Base-by-base conservation (phyloP, 2,797 vertebrate species). In the Platalea minor region DNA sequence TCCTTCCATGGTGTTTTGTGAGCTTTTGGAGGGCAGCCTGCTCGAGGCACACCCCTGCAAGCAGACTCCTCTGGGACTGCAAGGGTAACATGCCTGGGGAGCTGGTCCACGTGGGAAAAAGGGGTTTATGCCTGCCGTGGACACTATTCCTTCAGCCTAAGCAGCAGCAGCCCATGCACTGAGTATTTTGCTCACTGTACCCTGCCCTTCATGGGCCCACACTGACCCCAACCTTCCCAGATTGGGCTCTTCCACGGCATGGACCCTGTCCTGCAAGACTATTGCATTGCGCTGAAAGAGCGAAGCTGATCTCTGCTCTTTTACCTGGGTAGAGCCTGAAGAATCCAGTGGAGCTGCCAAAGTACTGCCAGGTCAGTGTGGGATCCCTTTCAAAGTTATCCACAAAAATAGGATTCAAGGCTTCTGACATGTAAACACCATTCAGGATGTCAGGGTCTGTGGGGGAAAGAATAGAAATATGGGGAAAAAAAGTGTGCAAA, bases 321-420 rank as follows among this genome's bases (percentile, higher is more conserved):
- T 81, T 97, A 99, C 99, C 99, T 94, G 99, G 99, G 84, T 99
- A 99, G 39, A 99, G 98, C 87, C 99, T 98, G 97, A 99, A 99
- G 97, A 99, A 99, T 68, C 99, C 99, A 0, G 99, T 98, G 26
- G 99, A 97, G 43, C 99, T 99, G 95, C 99, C 99, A 50, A 99
- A 99, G 97, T 99, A 99, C 89, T 99, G 99, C 99, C 99, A 99
- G 37, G 99, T 99, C 81, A 99, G 97, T 0, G 99, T 99, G 3
- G 99, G 99, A 87, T 99, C 99, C 95, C 98, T 98, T 96, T 98
- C 98, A 63, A 99, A 99, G 97, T 99, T 99, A 45, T 99, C 98
- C 65, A 99, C 98, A 84, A 99, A 99, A 64, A 99, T 87, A 5
- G 99, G 97, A 61, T 99, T 99, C 92, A 99, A 97, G 20, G 99